Evolutionary conservation across 2,797 vertebrate species (phyloP).

Genomic region (Argya squamiceps): DNA sequence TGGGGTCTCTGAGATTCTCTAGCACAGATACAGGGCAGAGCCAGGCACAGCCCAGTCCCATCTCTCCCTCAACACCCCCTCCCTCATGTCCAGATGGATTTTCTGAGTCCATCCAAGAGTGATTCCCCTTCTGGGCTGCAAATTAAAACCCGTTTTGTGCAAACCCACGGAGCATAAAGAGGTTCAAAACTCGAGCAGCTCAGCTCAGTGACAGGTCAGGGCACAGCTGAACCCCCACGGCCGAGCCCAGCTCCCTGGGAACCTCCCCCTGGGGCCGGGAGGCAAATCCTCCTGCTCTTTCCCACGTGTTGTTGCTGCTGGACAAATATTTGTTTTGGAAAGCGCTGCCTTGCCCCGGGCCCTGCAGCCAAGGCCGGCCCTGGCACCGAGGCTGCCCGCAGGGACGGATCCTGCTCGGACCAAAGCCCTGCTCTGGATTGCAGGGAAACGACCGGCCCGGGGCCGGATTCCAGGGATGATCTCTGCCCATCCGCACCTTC

Average conservation of each 20-base stretch:
- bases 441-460: accelerated
- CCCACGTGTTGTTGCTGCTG: background rate
- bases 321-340: constrained; percentile 57
- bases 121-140: background rate
- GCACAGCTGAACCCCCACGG: background rate
- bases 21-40: background rate
- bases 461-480: background rate
- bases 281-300: constrained; percentile 1
- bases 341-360: background rate
- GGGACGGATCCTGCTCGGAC: background rate
- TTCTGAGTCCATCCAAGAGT: background rate
- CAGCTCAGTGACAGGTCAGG: background rate
- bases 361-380: constrained; percentile 17
- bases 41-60: accelerated
- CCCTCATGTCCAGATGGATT: background rate
- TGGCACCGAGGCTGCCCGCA: background rate
- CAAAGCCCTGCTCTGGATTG: accelerated
- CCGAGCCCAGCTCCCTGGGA: background rate
- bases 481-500: accelerated
- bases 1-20: background rate
- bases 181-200: background rate
- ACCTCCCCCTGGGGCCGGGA: background rate
- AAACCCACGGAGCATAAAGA: background rate
- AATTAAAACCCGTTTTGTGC: background rate
- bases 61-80: no score